Conservation (phyloP, 2,797 vertebrate genomes). For the Cuculus canorus region DNA sequence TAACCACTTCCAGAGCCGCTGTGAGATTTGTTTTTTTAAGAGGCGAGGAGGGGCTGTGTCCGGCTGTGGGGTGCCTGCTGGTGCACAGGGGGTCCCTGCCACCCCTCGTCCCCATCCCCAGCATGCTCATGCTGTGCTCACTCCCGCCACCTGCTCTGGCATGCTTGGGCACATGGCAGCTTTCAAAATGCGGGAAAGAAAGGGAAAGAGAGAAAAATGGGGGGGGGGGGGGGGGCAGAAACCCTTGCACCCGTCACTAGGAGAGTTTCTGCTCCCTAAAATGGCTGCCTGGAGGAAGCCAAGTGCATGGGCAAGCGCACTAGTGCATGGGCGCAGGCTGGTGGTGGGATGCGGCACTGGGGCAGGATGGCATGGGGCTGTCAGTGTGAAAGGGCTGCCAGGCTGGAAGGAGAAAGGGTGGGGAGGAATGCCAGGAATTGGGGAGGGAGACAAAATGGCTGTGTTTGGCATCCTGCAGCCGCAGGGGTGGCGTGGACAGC, state of each 20-base stretch:
- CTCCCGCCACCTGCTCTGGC: accelerated
- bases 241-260: background rate
- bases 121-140: accelerated
- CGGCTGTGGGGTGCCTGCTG: background rate
- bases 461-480: background rate
- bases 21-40: slow-evolving; percentile 35
- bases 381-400: slow-evolving; percentile 26
- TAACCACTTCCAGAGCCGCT: slow-evolving; percentile 49
- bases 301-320: background rate
- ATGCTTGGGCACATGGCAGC: accelerated
- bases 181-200: background rate
- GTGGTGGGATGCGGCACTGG: background rate
- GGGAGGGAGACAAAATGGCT: slow-evolving; percentile 72
- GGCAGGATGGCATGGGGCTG: background rate
- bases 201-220: background rate
- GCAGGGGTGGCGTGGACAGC: background rate
- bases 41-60: slow-evolving; percentile 9
- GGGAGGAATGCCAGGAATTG: background rate
- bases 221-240: background rate
- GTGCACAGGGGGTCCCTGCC: accelerated
- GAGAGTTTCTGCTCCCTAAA: slow-evolving; percentile 69
- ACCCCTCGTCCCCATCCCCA: background rate
- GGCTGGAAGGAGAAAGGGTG: background rate
- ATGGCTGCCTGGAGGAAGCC: slow-evolving; percentile 75
- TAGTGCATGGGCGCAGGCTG: background rate